Conservation (phyloP, 2,888 invertebrate genomes). For the Ochropacha duplaris region DNA sequence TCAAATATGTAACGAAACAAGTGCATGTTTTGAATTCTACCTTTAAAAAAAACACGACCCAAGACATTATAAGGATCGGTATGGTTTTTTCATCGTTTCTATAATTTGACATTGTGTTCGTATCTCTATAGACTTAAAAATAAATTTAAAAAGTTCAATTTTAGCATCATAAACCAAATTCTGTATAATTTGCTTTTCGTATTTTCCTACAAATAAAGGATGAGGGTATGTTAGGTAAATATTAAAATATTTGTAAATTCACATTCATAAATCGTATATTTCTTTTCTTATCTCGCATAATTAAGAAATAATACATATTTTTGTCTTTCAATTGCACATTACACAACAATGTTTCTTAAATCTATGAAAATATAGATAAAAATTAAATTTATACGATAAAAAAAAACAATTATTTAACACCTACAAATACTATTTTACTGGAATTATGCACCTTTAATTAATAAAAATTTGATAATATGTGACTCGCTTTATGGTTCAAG, state of each 20-base stretch:
- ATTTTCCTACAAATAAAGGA: too few relatives aligned
- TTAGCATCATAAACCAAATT: too few relatives aligned
- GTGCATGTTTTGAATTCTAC: too few relatives aligned
- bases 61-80: too few relatives aligned
- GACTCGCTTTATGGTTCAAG: background rate
- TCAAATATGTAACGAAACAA: too few relatives aligned
- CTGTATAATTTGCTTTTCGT: too few relatives aligned
- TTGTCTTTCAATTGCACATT: slow-evolving; percentile 49
- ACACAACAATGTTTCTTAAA: slow-evolving; percentile 43
- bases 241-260: slow-evolving; percentile 22
- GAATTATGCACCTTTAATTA: slow-evolving; percentile 30
- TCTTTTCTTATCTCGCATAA: slow-evolving; percentile 53
- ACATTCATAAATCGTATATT: slow-evolving; percentile 78
- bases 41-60: too few relatives aligned
- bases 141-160: too few relatives aligned
- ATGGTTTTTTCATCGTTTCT: too few relatives aligned
- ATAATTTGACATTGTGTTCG: too few relatives aligned
- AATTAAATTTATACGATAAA: slow-evolving; percentile 31
- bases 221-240: background rate
- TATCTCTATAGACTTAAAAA: too few relatives aligned
- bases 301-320: slow-evolving; percentile 55
- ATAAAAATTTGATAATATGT: slow-evolving; percentile 1
- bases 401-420: slow-evolving; percentile 11
- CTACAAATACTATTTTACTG: slow-evolving; percentile 28
- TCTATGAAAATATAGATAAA: slow-evolving; percentile 31